A percentile compares a stretch with the other conserved stretches of the same genome.
These are phyloP conservation scores for Aelia acuminata DNA, from an alignment of 2,888 invertebrate species.

Conservation along the genomic window DNA sequence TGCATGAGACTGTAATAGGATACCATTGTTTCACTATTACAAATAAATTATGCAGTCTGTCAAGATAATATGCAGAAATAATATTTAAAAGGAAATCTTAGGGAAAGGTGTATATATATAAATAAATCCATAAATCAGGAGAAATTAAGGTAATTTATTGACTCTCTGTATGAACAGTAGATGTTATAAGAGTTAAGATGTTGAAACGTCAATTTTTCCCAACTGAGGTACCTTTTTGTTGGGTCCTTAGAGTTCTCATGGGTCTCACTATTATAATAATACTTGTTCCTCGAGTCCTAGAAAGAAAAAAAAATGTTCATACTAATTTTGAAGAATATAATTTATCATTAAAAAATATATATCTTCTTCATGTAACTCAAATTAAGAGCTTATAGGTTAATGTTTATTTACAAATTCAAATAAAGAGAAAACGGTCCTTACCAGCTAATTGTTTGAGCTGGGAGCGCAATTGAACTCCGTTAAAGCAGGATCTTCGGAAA, in stretches of 20 bases:
- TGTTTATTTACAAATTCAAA: background rate
- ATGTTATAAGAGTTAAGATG: conserved; percentile 5
- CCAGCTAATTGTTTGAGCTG: background rate
- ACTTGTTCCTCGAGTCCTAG: background rate
- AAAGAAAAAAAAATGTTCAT: background rate
- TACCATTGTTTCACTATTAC: too few species aligned
- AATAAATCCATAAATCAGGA: background rate
- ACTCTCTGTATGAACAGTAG: background rate
- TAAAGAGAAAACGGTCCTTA: background rate
- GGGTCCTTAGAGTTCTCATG: background rate
- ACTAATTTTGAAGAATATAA: too few species aligned
- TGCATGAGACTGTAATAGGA: too few species aligned
- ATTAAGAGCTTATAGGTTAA: background rate
- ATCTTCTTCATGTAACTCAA: background rate
- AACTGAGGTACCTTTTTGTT: conserved; percentile 42
- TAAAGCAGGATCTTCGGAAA: conserved; percentile 30
- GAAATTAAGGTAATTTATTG: conserved; percentile 23
- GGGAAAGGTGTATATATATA: background rate
- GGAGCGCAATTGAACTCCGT: conserved; percentile 24
- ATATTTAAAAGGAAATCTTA: background rate
- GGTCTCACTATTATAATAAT: background rate
- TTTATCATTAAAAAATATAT: background rate
- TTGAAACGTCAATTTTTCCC: conserved; percentile 21
- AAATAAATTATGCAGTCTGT: too few species aligned
- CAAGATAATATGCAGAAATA: too few species aligned